A percentile compares a stretch with the other conserved stretches of the same genome.
Evolutionary conservation across 2,113 vertebrate species (phyloP).

Genomic region (Gnathonemus echidnorhynchus): DNA sequence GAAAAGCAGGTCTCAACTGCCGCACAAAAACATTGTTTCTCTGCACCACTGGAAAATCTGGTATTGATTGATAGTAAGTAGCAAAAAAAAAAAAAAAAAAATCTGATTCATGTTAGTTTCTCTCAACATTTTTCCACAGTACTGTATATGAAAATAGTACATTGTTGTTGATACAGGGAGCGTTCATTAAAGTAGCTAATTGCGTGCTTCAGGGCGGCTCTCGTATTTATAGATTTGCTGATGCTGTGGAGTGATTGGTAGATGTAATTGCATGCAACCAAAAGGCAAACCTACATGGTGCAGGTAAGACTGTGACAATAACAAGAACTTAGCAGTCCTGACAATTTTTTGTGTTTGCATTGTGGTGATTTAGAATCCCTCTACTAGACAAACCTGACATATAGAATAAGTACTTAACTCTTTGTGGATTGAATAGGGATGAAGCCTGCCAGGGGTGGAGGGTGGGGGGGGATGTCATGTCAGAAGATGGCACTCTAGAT

Average conservation of each 20-base stretch:
- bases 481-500: background rate
- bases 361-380: background rate
- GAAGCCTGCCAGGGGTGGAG: background rate
- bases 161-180: background rate
- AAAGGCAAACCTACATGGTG: background rate
- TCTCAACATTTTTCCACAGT: background rate
- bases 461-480: too few relatives aligned
- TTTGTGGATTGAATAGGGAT: background rate
- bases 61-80: background rate
- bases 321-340: background rate
- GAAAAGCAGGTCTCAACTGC: conserved; percentile 11
- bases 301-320: background rate
- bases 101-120: background rate
- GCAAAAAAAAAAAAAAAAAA: background rate
- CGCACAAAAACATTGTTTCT: background rate
- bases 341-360: background rate
- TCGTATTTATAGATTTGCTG: background rate
- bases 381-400: background rate
- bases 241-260: background rate
- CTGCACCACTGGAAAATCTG: conserved; percentile 1
- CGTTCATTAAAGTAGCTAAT: background rate
- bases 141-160: background rate
- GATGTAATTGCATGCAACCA: background rate
- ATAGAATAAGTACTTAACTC: background rate
- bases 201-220: background rate